These are phyloP conservation scores for Sparidentex hasta DNA, from an alignment of 2,797 vertebrate species.

Conservation along the genomic window DNA sequence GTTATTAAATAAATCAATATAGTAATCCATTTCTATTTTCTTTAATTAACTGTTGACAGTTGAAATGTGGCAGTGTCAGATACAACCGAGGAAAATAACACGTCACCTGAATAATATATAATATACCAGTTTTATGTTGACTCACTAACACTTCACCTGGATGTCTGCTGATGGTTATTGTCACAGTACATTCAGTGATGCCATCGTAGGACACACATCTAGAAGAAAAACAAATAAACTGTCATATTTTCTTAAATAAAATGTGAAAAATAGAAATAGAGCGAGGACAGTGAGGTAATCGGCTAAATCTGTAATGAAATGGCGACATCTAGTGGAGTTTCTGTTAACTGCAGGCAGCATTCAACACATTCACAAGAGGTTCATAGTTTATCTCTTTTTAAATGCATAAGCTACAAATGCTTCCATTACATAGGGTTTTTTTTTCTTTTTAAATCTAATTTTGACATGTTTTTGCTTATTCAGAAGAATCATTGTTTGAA, in stretches of 20 bases:
- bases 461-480: too few species aligned
- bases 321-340: not conserved
- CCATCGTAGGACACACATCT: not conserved
- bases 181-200: not conserved
- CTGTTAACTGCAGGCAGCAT: accelerated
- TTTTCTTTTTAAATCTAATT: too few species aligned
- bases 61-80: not conserved
- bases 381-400: not conserved
- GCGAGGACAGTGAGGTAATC: too few species aligned
- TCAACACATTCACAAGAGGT: not conserved
- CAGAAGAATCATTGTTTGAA: too few species aligned
- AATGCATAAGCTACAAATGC: too few species aligned
- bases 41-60: not conserved
- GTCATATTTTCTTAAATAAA: not conserved
- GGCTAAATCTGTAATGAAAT: too few species aligned
- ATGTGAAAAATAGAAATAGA: too few species aligned
- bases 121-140: not conserved
- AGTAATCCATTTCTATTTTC: not conserved
- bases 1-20: not conserved
- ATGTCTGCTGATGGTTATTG: not conserved
- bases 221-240: not conserved
- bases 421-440: too few species aligned
- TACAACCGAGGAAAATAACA: too few species aligned
- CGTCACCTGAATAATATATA: not conserved
- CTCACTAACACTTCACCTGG: too few species aligned